A percentile compares a stretch with the other conserved stretches of the same genome.
Conservation (phyloP, 2,888 invertebrate genomes). For the Dicycla oo region DNA sequence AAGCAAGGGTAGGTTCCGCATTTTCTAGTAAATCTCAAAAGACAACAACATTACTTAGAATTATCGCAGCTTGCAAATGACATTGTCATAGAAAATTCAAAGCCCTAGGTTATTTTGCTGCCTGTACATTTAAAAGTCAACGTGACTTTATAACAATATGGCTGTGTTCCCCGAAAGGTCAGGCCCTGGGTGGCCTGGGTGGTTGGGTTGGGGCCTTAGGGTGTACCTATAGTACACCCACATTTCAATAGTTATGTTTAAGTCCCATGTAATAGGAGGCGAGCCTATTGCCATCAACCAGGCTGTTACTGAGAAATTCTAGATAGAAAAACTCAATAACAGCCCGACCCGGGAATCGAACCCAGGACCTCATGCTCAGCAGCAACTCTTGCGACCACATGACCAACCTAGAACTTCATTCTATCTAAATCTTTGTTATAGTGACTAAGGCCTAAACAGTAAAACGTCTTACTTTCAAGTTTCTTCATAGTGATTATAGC, state of each 20-base stretch:
- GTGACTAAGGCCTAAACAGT: not conserved
- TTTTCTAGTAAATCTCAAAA: no score
- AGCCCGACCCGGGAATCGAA: not conserved
- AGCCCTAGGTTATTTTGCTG: no score
- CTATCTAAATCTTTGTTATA: not conserved
- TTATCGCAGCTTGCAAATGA: not conserved
- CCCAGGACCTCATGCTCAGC: not conserved
- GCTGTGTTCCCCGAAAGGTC: not conserved
- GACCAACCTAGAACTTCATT: not conserved
- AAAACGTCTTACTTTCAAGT: constrained; percentile 15
- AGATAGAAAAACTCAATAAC: not conserved
- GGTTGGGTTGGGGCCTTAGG: no score
- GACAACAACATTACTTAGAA: not conserved
- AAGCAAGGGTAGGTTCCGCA: no score
- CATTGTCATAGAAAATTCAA: not conserved
- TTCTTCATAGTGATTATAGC: constrained; percentile 22
- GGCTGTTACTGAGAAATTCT: no score
- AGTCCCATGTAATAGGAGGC: not conserved
- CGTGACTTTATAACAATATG: not conserved
- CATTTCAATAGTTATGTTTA: not conserved
- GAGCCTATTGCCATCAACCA: not conserved
- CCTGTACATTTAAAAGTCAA: not conserved
- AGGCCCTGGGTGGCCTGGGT: no score
- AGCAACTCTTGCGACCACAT: not conserved
- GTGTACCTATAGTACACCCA: not conserved